Evolutionary conservation across 2,888 invertebrate species (phyloP).

Genomic region (Aporophyla nigra): DNA sequence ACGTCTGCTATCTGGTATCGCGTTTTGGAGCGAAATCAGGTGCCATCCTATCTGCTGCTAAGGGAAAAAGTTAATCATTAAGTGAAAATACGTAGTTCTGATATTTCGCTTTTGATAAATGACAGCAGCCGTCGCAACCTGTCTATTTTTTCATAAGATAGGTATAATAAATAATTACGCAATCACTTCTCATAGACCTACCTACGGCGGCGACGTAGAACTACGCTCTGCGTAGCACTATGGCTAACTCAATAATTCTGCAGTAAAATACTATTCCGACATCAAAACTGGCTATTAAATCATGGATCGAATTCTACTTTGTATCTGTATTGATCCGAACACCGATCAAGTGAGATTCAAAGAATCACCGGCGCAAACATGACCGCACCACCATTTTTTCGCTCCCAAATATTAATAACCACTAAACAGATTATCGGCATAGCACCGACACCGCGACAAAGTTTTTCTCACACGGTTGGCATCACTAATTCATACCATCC

Average conservation of each 20-base stretch:
- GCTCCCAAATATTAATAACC: constrained; percentile 55
- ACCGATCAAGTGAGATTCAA: constrained; percentile 16
- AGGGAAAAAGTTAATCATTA: not conserved
- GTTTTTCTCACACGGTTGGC: constrained; percentile 53
- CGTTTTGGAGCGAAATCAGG: constrained; percentile 34
- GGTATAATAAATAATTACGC: not conserved
- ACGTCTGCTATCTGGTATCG: constrained; percentile 38
- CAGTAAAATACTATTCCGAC: not conserved
- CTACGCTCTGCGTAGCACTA: not conserved
- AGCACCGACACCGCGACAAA: constrained; percentile 31
- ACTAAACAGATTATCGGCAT: constrained; percentile 57
- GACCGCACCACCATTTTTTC: constrained; percentile 30
- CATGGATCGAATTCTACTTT: not conserved
- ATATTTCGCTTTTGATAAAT: not conserved
- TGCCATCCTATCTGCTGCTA: constrained; percentile 18
- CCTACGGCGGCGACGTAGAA: not conserved
- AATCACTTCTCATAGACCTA: not conserved
- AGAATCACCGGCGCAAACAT: constrained; percentile 16
- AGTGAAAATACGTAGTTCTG: not conserved
- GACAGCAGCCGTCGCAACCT: not conserved
- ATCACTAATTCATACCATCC: constrained; percentile 55
- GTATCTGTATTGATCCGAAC: not conserved
- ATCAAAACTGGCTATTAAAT: not conserved
- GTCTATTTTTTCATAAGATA: not conserved
- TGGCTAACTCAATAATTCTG: not conserved